Conservation (phyloP, 2,888 invertebrate species). For the Dione juno region DNA sequence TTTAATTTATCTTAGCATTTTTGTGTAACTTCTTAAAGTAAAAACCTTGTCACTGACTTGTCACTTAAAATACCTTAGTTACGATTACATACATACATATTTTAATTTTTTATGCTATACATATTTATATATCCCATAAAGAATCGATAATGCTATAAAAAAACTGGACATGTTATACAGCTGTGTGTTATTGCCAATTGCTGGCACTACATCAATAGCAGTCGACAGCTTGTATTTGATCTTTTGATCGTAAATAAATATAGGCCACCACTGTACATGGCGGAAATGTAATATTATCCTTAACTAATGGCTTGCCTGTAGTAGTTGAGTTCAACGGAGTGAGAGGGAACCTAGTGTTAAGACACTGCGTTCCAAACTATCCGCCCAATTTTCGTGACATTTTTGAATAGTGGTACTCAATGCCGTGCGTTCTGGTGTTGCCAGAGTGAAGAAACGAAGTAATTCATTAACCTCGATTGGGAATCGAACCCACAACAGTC, state of each 20-base stretch:
- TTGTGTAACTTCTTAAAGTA: no score
- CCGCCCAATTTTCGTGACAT: not conserved
- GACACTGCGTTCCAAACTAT: not conserved
- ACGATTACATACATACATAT: no score
- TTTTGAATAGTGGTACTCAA: not conserved
- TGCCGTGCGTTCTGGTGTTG: not conserved
- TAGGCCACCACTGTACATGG: not conserved
- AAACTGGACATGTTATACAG: not conserved
- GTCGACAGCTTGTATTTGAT: slow-evolving; percentile 1
- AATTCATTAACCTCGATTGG: not conserved
- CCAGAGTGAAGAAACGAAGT: not conserved
- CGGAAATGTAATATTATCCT: slow-evolving; percentile 8
- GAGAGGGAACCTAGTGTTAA: no score
- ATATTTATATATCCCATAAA: not conserved
- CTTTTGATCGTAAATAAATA: not conserved
- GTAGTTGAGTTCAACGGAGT: not conserved
- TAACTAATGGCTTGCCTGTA: not conserved
- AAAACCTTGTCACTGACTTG: no score
- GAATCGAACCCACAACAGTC: not conserved
- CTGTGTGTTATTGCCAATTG: not conserved
- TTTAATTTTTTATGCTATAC: no score
- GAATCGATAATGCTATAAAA: not conserved
- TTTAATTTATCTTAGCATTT: no score
- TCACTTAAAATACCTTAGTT: no score
- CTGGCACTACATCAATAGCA: not conserved